Base-by-base conservation (phyloP, 2,797 vertebrate species). In the Fistularia commersonii region DNA sequence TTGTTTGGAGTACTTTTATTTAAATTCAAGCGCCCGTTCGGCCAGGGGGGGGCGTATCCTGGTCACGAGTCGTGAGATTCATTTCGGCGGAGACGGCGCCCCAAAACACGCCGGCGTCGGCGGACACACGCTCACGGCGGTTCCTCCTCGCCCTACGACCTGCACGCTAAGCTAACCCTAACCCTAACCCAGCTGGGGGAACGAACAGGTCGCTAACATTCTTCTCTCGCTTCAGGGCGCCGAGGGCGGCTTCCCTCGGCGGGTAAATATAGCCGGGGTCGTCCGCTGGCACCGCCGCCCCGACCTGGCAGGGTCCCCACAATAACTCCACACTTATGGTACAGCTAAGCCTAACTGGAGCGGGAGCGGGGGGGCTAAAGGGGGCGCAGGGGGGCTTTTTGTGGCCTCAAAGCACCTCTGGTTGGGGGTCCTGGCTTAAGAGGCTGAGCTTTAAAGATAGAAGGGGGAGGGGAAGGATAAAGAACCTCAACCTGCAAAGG, bases 11-110 rank as follows among this genome's bases (percentile, higher is more conserved):
- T 72, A 75, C 81, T 81, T 88, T 87, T 87, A 85, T 90, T 88
- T 81, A 85, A 86, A 85, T 81, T 83, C 85, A 83, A 88, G 80
- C 82, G 82, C 63, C 47, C 73, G 66, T 76, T 80, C 86, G 89
- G 89, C 87, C 90, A 90, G 89, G 90, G n/a, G n/a, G n/a, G n/a
- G n/a, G n/a, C n/a, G n/a, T n/a, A n/a, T n/a, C n/a, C n/a, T n/a
- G n/a, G n/a, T 91, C 89, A 89, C 89, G 89, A 83, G 89, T 88
- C 88, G 87, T 69, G 67, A 88, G 89, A 91, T 91, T 90, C 75
- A 88, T 89, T 91, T 91, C 87, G 90, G 89, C n/a, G 90, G 87
- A 85, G 78, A 83, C 56, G 64, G 81, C 82, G 77, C 82, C 63
- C 71, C 86, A 86, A n/a, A n/a, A n/a, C n/a, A n/a, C n/a, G n/a